phyloP scores from a whole-genome alignment of 2,888 invertebrate species.

The Drosophila neonasuta region DNA sequence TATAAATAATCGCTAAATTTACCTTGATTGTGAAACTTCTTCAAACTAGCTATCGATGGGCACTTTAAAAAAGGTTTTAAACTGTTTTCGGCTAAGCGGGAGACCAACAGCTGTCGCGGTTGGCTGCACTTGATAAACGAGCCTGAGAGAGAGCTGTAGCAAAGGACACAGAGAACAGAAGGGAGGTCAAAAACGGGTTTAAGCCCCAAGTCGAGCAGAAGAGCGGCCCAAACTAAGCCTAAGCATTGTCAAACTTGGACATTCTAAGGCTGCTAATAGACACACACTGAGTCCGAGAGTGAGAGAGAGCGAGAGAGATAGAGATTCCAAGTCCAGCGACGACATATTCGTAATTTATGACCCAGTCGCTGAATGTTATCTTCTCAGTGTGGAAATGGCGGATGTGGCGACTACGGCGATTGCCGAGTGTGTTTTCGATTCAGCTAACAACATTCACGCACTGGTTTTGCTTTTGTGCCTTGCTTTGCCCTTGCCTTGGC shows the following conservation, averaged over 20 bases:
- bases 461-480: slow-evolving; percentile 49
- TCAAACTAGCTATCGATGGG: neutral
- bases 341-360: slow-evolving; percentile 77
- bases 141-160: slow-evolving; percentile 13
- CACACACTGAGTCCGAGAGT: slow-evolving; percentile 56
- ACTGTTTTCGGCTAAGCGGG: neutral
- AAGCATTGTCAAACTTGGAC: slow-evolving; percentile 74
- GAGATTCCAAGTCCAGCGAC: slow-evolving; percentile 64
- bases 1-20: too few species aligned
- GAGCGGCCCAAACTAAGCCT: slow-evolving; percentile 47
- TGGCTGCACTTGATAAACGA: slow-evolving; percentile 64
- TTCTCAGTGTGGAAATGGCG: slow-evolving; percentile 34
- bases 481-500: neutral
- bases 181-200: slow-evolving; percentile 27
- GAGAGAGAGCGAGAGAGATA: slow-evolving; percentile 36
- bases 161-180: slow-evolving; percentile 1
- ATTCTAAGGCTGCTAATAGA: slow-evolving; percentile 81
- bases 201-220: slow-evolving; percentile 20
- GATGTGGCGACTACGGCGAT: slow-evolving; percentile 17
- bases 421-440: slow-evolving; percentile 10
- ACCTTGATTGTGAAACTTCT: neutral
- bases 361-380: slow-evolving; percentile 69
- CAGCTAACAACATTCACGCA: slow-evolving; percentile 35
- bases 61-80: slow-evolving; percentile 43
- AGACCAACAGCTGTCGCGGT: slow-evolving; percentile 53